Evolutionary conservation across 2,888 invertebrate genomes (phyloP).

Genomic region (Listrodromus nycthemerus): DNA sequence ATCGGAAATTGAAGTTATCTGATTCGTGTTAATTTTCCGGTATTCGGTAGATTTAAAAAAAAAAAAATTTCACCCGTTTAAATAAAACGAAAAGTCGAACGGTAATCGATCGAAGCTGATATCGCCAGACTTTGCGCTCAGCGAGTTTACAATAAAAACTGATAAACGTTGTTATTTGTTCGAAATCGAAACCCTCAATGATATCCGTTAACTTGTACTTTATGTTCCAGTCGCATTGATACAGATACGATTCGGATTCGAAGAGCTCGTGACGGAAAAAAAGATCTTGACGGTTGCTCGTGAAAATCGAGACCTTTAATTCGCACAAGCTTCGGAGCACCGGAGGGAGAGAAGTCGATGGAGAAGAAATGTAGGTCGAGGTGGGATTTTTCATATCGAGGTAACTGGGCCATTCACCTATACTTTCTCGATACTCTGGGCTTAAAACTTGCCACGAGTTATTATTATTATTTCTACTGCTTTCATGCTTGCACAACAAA

Average conservation of each 20-base stretch:
- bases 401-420: conserved; percentile 22
- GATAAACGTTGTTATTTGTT: background rate
- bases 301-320: conserved; percentile 14
- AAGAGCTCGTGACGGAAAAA: background rate
- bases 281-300: background rate
- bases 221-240: background rate
- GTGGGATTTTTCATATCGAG: conserved; percentile 48
- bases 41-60: no score
- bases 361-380: conserved; percentile 44
- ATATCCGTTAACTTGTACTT: background rate
- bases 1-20: background rate
- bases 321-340: background rate
- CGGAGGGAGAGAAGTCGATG: background rate
- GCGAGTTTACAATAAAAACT: background rate
- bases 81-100: background rate
- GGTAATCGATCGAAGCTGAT: conserved; percentile 8
- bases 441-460: background rate
- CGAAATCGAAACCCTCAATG: background rate
- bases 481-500: background rate
- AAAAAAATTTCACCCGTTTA: no score
- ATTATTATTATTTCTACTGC: background rate
- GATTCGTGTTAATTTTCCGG: no score
- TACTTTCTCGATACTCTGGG: background rate
- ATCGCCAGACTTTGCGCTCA: background rate
- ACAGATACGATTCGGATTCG: background rate